Evolutionary conservation across 2,797 vertebrate genomes (phyloP), one percentile per base, ranked within the genome.

Genomic region (Cephalopachus bancanus): DNA sequence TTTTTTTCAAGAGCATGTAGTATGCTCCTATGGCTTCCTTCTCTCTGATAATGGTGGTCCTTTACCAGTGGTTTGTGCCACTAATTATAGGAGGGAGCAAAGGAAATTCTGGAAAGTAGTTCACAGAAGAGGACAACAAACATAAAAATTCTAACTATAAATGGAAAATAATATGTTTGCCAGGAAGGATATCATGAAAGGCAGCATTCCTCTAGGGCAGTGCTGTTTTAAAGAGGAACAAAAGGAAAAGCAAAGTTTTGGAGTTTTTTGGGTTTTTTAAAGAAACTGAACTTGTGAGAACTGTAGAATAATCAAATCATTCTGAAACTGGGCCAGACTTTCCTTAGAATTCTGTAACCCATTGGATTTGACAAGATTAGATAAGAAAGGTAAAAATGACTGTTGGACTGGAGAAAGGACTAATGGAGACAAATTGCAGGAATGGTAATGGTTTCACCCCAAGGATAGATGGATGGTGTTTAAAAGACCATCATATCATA

Each of bases 121-220:
- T 96, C 80, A 98, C 30, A 91, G 91, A 97, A 96, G 96, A 97
- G 95, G 94, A 97, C 97, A 96, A 95, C 89, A 57, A 96, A 93
- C 91, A 84, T 95, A 79, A 96, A 91, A 93, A 96, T 95, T 95
- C 69, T 60, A 89, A 89, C 93, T 96, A 91, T 93, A 94, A 94
- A 74, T 93, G 93, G 95, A 96, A 96, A 97, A 95, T 96, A 89
- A 93, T 88, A 95, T 7, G 80, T 93, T 96, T 97, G 62, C 72
- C 53, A 75, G 83, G 92, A 96, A 97, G 84, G 76, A 93, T 76
- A 64, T 96, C 87, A 86, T 88, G 81, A 96, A 97, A 95, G 69
- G 55, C 20, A 94, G 44, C 84, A 37, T 91, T 95, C 33, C 60
- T 94, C 89, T 94, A 87, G 64, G 83, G 30, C 65, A 94, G 79